phyloP scores from a whole-genome alignment of 2,797 vertebrate genomes.

The Carduelis carduelis region DNA sequence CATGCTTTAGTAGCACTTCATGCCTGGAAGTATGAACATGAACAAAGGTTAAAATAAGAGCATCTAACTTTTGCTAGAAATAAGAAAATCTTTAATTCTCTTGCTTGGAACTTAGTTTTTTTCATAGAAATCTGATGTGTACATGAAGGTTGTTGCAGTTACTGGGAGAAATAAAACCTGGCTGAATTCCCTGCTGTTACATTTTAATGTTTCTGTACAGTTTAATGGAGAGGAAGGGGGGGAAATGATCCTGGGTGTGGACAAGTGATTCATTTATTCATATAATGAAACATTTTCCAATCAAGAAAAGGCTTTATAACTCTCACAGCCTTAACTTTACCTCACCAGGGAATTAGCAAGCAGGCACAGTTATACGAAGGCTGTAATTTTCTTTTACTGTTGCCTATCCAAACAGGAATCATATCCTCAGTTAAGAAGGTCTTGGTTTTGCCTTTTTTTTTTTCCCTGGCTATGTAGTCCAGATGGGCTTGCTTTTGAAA shows the following conservation, averaged over 20 bases:
- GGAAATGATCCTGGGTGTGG: constrained; percentile 51
- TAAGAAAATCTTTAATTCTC: constrained; percentile 46
- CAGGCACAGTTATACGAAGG: not conserved
- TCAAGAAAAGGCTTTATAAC: constrained; percentile 53
- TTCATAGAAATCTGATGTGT: constrained; percentile 6
- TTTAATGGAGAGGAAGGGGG: not conserved
- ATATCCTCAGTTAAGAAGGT: constrained; percentile 18
- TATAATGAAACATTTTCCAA: constrained; percentile 64
- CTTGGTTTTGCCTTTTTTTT: not conserved
- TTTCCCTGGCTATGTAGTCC: not conserved
- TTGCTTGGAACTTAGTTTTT: not conserved
- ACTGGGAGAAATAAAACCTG: not conserved
- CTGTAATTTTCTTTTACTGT: constrained; percentile 53
- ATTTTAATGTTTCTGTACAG: constrained; percentile 61
- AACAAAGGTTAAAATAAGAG: constrained; percentile 61
- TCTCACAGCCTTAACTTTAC: constrained; percentile 14
- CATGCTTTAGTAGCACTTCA: constrained; percentile 51
- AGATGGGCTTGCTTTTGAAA: constrained; percentile 47
- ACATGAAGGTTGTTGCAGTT: constrained; percentile 17
- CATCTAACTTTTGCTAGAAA: constrained; percentile 61
- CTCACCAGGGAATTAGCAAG: not conserved
- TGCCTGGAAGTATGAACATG: constrained; percentile 48
- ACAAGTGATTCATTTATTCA: constrained; percentile 68
- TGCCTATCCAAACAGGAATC: constrained; percentile 28
- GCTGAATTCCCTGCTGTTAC: constrained; percentile 58